Base-by-base conservation (phyloP, 2,113 vertebrate genomes). In the Caracal caracal region DNA sequence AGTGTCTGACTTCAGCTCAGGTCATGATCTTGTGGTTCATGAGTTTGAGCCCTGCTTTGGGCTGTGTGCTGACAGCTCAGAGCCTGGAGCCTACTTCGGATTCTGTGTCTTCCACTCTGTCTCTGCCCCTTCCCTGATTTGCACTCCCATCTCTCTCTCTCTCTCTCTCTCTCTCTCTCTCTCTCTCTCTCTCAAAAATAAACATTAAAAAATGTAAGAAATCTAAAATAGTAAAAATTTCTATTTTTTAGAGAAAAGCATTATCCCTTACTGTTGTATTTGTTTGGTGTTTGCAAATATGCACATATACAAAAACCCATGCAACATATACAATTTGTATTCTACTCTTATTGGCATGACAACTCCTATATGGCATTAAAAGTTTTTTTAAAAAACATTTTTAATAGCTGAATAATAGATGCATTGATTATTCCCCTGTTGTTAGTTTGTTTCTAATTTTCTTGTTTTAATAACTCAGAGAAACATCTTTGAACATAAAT, bases 391-490 rank as follows among this genome's bases (percentile, higher is more conserved):
- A 22, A 90, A 86, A 90, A 95, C 56, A 61, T 43, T 87, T 94
- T 66, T 76, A 81, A 49, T 59, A 19, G 65, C 24, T 89, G 51
- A 66, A 76, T 76, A 88, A 40, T 76, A 71, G 43, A 73, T 85
- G 24, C 35, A 9, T 53, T 10, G 15, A 43, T 73, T 33, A 37
- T 75, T 90, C 10, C 43, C 4, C 20, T 76, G 28, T 79, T 94
- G n/a, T 79, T 90, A 85, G 13, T 22, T 95, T 83, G 16, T 76
- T 87, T 93, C 43, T 84, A 53, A 37, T 56, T 56, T 91, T 92
- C 22, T 96, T 81, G 20, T 85, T 90, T 88, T 85, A 47, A 37
- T 88, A n/a, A 91, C 40, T 71, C 19, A 47, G 51, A 88, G 53
- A 8, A 88, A 59, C 68, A 88, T 73, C 37, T 92, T 80, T 80